These are phyloP conservation scores for Callyntrura sp. DNA, from an alignment of 2,888 invertebrate species.

Conservation along the genomic window DNA sequence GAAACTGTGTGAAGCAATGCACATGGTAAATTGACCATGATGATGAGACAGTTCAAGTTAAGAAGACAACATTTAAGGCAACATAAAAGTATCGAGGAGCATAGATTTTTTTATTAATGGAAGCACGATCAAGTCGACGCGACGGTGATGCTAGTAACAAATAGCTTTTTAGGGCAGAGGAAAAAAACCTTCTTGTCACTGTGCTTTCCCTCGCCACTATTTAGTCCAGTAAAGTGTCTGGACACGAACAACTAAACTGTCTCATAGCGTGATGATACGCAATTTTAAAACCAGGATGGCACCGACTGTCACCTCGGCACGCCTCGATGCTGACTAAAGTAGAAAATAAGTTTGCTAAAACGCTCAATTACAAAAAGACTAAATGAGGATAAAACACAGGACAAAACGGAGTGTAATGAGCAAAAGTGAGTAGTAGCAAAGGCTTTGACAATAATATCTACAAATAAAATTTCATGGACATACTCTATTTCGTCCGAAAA, in stretches of 20 bases:
- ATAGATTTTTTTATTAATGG: constrained; percentile 61
- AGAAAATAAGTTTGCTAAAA: constrained; percentile 66
- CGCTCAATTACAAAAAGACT: constrained; percentile 50
- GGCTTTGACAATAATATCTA: constrained; percentile 62
- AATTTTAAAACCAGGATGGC: constrained; percentile 83
- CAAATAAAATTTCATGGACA: constrained; percentile 76
- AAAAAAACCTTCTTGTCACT: constrained; percentile 38
- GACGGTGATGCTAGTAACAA: neutral
- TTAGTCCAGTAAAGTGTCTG: neutral
- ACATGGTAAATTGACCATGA: constrained; percentile 74
- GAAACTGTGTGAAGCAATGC: constrained; percentile 76
- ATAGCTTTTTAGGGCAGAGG: constrained; percentile 42
- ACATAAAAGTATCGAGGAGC: constrained; percentile 51
- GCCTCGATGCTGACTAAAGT: constrained; percentile 37
- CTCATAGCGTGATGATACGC: constrained; percentile 82
- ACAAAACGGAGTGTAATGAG: constrained; percentile 56
- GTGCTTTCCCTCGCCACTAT: constrained; percentile 28
- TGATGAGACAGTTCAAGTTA: constrained; percentile 70
- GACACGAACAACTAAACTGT: constrained; percentile 52
- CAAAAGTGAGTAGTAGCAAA: constrained; percentile 35
- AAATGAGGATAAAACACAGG: constrained; percentile 36
- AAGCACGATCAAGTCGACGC: constrained; percentile 46
- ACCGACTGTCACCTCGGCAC: constrained; percentile 83
- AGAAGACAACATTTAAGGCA: constrained; percentile 52
- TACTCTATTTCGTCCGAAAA: constrained; percentile 56